Percentiles rank a stretch among this genome's conserved stretches.
These are phyloP conservation scores for Syrista parreyssii DNA, from an alignment of 2,888 invertebrate species.

Conservation along the genomic window DNA sequence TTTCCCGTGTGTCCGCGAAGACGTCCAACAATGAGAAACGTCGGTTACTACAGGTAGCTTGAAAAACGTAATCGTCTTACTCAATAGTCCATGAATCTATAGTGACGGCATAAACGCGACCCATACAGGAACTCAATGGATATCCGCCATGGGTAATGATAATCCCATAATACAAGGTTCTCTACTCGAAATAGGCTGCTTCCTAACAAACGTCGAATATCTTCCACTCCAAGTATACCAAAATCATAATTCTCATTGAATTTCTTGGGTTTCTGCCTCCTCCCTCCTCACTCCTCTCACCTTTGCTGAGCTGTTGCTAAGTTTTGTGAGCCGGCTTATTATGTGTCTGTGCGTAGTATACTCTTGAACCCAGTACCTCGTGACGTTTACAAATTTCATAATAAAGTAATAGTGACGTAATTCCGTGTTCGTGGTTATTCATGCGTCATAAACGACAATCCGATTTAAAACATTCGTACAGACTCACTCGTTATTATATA, in stretches of 20 bases:
- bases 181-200: slow-evolving; percentile 31
- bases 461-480: not conserved
- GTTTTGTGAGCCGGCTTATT: not conserved
- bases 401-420: not conserved
- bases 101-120: slow-evolving; percentile 17
- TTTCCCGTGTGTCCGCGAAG: not conserved
- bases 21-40: not conserved
- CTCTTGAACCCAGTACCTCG: not conserved
- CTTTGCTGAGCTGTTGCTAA: not conserved
- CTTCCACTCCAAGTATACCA: slow-evolving; percentile 31
- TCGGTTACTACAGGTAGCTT: not conserved
- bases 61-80: slow-evolving; percentile 40
- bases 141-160: slow-evolving; percentile 41
- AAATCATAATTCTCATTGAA: slow-evolving; percentile 34
- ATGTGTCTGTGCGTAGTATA: not conserved
- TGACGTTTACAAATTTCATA: not conserved
- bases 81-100: slow-evolving; percentile 31
- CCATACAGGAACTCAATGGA: slow-evolving; percentile 25
- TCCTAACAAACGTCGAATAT: slow-evolving; percentile 33
- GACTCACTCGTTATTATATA: not conserved
- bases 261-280: not conserved
- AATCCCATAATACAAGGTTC: slow-evolving; percentile 42
- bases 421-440: not conserved
- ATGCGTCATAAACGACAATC: not conserved
- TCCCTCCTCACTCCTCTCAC: not conserved